phyloP scores from a whole-genome alignment of 2,113 vertebrate genomes.

The Globicephala melas region DNA sequence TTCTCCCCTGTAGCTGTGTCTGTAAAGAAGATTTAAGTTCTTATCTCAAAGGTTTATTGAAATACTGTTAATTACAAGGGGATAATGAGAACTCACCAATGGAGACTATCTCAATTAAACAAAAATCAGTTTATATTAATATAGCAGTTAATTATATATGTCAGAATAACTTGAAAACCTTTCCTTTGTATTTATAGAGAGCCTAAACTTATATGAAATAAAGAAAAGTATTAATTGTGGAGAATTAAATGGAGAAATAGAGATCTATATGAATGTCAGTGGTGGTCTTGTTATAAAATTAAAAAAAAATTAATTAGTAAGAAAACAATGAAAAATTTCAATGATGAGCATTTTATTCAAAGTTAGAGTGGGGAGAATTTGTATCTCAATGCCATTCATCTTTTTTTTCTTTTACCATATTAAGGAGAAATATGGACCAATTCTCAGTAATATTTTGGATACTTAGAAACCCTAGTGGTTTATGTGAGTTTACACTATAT shows the following conservation, averaged over 20 bases:
- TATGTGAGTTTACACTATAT: background rate
- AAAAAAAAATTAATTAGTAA: background rate
- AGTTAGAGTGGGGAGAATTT: background rate
- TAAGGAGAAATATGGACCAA: background rate
- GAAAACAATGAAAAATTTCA: background rate
- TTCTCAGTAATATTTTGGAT: background rate
- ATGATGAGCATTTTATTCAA: background rate
- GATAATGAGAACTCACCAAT: background rate
- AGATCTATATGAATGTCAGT: background rate
- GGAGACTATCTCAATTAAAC: background rate
- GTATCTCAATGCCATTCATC: background rate
- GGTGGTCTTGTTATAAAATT: background rate
- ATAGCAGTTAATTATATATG: background rate
- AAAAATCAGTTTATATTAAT: background rate
- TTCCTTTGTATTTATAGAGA: background rate
- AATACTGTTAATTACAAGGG: background rate
- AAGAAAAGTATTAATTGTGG: background rate
- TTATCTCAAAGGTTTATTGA: background rate
- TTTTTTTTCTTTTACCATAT: background rate
- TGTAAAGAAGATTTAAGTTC: background rate
- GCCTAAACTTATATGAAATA: background rate
- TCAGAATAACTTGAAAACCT: background rate
- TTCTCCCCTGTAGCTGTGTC: background rate
- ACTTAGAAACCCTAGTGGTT: background rate
- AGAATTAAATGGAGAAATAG: background rate